Base-by-base conservation (phyloP, 1,140 invertebrate species). In the Microplitis demolitor region DNA sequence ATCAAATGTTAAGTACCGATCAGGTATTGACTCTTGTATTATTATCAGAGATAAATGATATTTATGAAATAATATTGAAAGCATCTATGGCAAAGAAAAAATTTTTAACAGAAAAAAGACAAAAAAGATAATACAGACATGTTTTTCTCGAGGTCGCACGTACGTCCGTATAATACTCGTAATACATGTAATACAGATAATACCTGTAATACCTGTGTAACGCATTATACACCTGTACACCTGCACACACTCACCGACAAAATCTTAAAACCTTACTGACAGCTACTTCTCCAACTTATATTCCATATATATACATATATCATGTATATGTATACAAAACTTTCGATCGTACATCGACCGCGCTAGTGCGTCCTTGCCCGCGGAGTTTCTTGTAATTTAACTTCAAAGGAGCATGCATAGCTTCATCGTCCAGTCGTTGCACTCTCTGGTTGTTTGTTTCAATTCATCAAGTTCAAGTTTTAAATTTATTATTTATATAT, bases 101-200 rank as follows among this genome's bases (percentile, higher is more conserved):
- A 71, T 62, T 54, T 31, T 58, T 58, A 24, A 24, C 5, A 58
- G 66, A 67, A 56, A 67, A 68, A 73, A 68, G 69, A 74, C 79
- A 68, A 68, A 66, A 64, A 54, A 66, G 72, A 74, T 24, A 51
- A 51, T 51, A 56, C 53, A 56, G 54, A 33, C 34, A 35, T 35
- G 13, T 37, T 37, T 34, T 39, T 51, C 78, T 80, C 83, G 84
- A 84, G 83, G 83, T 83, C 84, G 78, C 79, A 79, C 79, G 80
- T 80, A 79, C 80, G 78, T 81, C 79, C 79, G 77, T 85, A 82
- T 85, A 84, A 83, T 83, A 80, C 80, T 81, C 80, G 82, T 85
- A 84, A 84, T 84, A 84, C 80, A 69, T 83, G 82, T 85, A 85
- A 84, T 84, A 82, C 81, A 78, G 78, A 84, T 86, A 86, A 85